Percentiles rank a stretch among this genome's conserved stretches.
These are phyloP conservation scores for Zootermopsis nevadensis DNA, from an alignment of 2,888 invertebrate species.

Conservation along the genomic window DNA sequence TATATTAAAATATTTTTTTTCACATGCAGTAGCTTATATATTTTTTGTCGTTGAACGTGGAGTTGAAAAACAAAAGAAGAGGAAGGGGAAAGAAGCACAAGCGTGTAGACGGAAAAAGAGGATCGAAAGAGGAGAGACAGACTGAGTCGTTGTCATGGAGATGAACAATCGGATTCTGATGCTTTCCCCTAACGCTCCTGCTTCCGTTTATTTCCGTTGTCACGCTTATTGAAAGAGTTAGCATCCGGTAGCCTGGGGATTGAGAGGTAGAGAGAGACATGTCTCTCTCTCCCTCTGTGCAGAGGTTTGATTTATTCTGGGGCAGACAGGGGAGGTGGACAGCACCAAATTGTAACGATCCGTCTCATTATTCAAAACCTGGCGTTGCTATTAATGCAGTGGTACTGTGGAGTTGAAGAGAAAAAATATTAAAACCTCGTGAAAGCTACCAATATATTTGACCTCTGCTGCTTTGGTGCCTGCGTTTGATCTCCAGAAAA, in stretches of 20 bases:
- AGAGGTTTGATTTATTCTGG: conserved; percentile 41
- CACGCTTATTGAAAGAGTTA: conserved; percentile 49
- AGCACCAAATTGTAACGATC: conserved; percentile 41
- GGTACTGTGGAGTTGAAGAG: neutral
- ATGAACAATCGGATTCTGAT: conserved; percentile 49
- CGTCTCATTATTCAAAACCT: conserved; percentile 38
- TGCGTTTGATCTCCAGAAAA: neutral
- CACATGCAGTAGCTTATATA: conserved; percentile 4
- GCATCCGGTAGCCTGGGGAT: conserved; percentile 34
- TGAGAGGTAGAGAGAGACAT: conserved; percentile 7
- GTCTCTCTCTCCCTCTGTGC: neutral
- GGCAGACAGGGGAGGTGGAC: conserved; percentile 30
- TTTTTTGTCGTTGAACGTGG: conserved; percentile 22
- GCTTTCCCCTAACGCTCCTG: conserved; percentile 32
- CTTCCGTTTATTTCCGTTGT: conserved; percentile 48
- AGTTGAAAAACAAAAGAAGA: conserved; percentile 29
- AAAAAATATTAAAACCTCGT: neutral
- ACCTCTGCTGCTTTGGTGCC: neutral
- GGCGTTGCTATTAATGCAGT: conserved; percentile 27
- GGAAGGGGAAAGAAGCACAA: conserved; percentile 6
- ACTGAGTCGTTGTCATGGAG: conserved; percentile 47
- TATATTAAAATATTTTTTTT: conserved; percentile 40
- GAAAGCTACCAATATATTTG: conserved; percentile 33
- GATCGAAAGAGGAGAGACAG: conserved; percentile 9
- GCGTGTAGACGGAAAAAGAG: conserved; percentile 4